Percentiles rank a stretch among this genome's conserved stretches.
Evolutionary conservation across 2,797 vertebrate genomes (phyloP).

Genomic region (Crypturellus tataupa): DNA sequence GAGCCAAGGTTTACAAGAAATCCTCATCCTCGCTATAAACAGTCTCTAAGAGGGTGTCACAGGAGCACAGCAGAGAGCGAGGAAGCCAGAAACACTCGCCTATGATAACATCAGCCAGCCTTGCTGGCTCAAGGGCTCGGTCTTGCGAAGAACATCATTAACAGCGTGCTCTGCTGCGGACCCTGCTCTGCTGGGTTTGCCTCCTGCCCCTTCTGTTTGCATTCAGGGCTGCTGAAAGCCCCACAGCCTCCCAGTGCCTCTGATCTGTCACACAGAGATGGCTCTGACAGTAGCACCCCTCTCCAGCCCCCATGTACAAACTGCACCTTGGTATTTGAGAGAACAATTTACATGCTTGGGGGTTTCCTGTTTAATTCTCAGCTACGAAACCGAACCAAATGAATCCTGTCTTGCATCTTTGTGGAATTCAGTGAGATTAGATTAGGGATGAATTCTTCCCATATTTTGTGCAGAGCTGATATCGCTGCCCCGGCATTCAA

Average conservation of each 20-base stretch:
- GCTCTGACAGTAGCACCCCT: not conserved
- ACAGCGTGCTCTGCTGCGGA: not conserved
- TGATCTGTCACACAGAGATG: not conserved
- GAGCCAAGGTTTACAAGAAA: conserved; percentile 57
- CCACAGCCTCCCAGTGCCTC: not conserved
- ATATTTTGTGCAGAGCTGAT: conserved; percentile 57
- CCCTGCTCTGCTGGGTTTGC: not conserved
- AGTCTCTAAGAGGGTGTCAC: conserved; percentile 30
- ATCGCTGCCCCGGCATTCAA: conserved; percentile 7
- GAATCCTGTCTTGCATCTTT: conserved; percentile 4
- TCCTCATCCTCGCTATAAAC: conserved; percentile 35
- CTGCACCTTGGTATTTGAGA: not conserved
- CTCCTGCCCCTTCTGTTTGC: not conserved
- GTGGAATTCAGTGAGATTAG: conserved; percentile 62
- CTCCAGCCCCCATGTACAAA: not conserved
- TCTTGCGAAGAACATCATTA: not conserved
- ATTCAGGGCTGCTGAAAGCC: not conserved
- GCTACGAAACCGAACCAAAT: not conserved
- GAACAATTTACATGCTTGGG: not conserved
- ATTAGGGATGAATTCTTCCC: conserved; percentile 68
- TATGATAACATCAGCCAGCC: not conserved
- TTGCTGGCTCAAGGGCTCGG: not conserved
- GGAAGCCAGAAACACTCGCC: not conserved
- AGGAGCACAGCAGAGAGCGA: not conserved
- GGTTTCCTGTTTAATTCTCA: conserved; percentile 39